Percentiles rank a stretch among this genome's conserved stretches.
These are phyloP conservation scores for Phrynocephalus vlangalii DNA, from an alignment of 2,797 vertebrate species.

Conservation along the genomic window DNA sequence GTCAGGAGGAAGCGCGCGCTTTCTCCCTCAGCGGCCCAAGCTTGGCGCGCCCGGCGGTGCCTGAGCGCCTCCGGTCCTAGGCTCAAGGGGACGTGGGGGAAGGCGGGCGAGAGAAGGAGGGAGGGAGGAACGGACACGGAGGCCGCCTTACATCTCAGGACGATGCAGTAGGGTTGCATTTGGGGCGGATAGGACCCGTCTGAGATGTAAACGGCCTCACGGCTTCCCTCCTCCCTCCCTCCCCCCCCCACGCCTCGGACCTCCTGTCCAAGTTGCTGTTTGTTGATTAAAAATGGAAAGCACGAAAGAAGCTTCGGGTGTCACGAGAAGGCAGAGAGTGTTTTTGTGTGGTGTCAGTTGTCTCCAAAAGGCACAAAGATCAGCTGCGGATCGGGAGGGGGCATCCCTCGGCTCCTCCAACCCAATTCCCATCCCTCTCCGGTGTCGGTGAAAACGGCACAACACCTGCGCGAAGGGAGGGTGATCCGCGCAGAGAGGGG, in stretches of 20 bases:
- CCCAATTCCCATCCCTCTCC: background rate
- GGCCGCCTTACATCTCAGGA: too few relatives aligned
- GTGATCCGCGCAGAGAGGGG: background rate
- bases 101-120: too few relatives aligned
- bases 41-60: background rate
- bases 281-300: background rate
- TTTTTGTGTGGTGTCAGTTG: background rate
- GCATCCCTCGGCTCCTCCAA: background rate
- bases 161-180: background rate
- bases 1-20: conserved; percentile 34
- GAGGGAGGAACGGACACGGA: too few relatives aligned
- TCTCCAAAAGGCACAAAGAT: background rate
- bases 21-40: background rate
- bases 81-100: background rate
- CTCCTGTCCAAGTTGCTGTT: conserved; percentile 2
- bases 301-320: background rate
- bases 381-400: too few relatives aligned
- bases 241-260: background rate
- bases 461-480: background rate
- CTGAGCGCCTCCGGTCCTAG: background rate
- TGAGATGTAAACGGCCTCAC: background rate
- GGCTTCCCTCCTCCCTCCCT: background rate
- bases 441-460: too few relatives aligned
- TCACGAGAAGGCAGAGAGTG: too few relatives aligned
- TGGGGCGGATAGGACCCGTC: background rate